Conservation (phyloP, 2,888 invertebrate genomes). For the Limnephilus rhombicus region DNA sequence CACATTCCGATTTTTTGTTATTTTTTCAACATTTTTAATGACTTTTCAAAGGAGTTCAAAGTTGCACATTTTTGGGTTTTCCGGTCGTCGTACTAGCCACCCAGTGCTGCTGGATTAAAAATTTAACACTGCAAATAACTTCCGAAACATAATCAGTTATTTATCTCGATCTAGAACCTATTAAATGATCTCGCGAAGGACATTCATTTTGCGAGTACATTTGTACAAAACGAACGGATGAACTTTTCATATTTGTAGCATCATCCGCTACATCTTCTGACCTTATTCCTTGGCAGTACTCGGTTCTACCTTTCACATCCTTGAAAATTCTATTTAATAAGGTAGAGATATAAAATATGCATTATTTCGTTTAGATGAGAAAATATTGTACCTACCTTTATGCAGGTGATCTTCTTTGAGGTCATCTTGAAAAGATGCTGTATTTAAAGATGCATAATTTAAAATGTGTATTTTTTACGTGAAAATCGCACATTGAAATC, state of each 20-base stretch:
- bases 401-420: not conserved
- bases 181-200: not conserved
- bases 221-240: not conserved
- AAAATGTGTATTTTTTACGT: no score
- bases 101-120: no score
- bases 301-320: not conserved
- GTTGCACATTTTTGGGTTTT: no score
- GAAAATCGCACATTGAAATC: no score
- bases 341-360: not conserved
- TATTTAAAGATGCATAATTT: not conserved
- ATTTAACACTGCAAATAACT: not conserved
- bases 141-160: not conserved
- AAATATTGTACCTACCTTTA: not conserved
- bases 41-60: no score
- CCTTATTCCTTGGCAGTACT: not conserved
- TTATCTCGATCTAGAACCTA: not conserved
- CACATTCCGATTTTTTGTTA: no score
- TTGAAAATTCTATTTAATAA: not conserved
- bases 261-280: not conserved
- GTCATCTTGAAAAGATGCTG: not conserved
- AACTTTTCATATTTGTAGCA: not conserved
- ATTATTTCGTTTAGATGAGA: not conserved
- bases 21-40: no score
- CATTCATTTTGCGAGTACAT: not conserved
- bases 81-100: no score